Evolutionary conservation across 2,888 invertebrate species (phyloP).

Genomic region (Caenorhabditis panamensis): DNA sequence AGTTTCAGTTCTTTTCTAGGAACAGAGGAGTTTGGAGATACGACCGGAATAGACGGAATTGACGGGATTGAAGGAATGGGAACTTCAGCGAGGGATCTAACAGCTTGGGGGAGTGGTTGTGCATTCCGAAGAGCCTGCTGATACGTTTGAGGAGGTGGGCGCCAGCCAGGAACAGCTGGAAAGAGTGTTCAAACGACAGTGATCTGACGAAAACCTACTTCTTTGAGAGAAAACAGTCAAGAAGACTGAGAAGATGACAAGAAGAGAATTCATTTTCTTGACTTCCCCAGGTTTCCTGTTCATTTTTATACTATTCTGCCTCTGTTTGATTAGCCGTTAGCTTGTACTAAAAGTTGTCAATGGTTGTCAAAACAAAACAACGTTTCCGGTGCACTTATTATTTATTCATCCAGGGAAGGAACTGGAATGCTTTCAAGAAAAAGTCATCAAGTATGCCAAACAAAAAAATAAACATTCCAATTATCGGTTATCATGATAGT

Average conservation of each 20-base stretch:
- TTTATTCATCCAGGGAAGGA: too few relatives aligned
- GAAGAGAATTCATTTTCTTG: conserved; percentile 11
- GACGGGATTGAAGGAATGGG: background rate
- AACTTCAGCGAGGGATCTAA: background rate
- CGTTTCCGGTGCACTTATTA: too few relatives aligned
- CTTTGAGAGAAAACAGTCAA: conserved; percentile 14
- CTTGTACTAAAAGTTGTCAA: too few relatives aligned
- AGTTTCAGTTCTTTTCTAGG: conserved; percentile 4
- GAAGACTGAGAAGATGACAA: background rate
- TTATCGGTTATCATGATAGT: too few relatives aligned
- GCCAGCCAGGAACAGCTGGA: conserved; percentile 32
- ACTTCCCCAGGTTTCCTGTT: too few relatives aligned
- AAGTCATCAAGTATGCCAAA: too few relatives aligned
- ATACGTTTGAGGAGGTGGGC: conserved; percentile 9
- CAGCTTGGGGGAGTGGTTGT: background rate
- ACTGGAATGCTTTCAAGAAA: too few relatives aligned
- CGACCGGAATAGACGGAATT: too few relatives aligned
- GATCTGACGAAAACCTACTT: background rate
- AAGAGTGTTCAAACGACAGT: background rate
- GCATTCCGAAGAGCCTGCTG: conserved; percentile 9
- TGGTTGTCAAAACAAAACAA: too few relatives aligned
- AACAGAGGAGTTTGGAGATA: too few relatives aligned
- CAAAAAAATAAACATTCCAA: too few relatives aligned
- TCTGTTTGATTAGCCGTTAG: conserved; percentile 6
- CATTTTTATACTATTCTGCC: too few relatives aligned